Evolutionary conservation across 2,797 vertebrate species (phyloP).

Genomic region (Micrastur ruficollis): DNA sequence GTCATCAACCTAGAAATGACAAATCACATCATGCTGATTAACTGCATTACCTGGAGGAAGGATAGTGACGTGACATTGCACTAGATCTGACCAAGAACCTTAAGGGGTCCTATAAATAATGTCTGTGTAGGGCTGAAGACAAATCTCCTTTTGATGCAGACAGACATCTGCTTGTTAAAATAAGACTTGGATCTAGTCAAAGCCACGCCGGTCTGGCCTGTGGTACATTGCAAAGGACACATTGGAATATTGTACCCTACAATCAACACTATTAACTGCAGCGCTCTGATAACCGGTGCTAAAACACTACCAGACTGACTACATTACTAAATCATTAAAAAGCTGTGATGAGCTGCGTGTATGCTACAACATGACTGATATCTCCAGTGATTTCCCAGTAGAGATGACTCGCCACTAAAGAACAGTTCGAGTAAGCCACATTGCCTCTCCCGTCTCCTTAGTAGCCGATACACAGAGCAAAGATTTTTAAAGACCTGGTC

Average conservation of each 20-base stretch:
- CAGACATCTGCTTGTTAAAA: neutral
- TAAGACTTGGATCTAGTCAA: neutral
- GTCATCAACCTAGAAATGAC: slow-evolving; percentile 29
- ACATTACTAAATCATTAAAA: slow-evolving; percentile 26
- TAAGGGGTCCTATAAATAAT: neutral
- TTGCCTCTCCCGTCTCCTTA: neutral
- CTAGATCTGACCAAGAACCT: neutral
- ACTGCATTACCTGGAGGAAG: neutral
- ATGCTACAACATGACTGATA: neutral
- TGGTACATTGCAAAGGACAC: neutral
- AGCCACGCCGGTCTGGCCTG: neutral
- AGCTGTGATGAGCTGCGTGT: neutral
- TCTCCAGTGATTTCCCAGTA: neutral
- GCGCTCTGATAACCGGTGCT: neutral
- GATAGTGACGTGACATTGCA: neutral
- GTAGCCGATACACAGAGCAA: neutral
- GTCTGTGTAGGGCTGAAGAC: neutral
- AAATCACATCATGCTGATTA: neutral
- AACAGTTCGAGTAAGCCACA: neutral
- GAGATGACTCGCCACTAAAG: neutral
- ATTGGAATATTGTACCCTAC: neutral
- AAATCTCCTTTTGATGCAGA: neutral
- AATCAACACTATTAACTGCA: neutral
- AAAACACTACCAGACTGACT: neutral
- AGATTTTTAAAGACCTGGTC: neutral